Base-by-base conservation (phyloP, 2,113 vertebrate species). In the Chamaetylas fuelleborni region DNA sequence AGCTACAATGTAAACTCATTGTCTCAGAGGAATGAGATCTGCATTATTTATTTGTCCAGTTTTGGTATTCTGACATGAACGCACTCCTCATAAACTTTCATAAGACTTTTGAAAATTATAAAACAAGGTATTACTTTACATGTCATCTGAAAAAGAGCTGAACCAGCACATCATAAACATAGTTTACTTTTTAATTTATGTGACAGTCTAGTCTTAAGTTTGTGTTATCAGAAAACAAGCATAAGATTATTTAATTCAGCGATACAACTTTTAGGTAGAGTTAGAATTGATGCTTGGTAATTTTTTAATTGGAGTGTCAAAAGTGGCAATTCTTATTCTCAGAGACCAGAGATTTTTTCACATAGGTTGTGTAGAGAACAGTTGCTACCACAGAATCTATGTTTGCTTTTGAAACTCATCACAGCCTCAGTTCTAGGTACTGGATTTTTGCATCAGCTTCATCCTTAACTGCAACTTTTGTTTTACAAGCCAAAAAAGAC, bases 281-380 rank as follows among this genome's bases (percentile, higher is more conserved):
- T 2, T 62, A 38, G 34, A 87, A 74, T 14, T 38, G 25, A 14
- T 58, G 28, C 3, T 50, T n/a, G 45, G 20, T 18, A 19, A 23
- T 81, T 73, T 73, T 88, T 89, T 19, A 53, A 72, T 65, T 48
- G 6, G 38, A 47, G 7, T 33, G 18, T 42, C 20, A 69, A 62
- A 93, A 85, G 12, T 38, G 34, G 3, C 19, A 54, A 26, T 40
- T 91, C 24, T 74, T 33, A n/a, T 71, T 87, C 38, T 82, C 25
- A 74, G 33, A 48, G 12, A 9, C 15, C 25, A 51, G 43, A 15
- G 10, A 61, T n/a, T 42, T 78, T 64, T 64, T 17, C 17, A 54
- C 24, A 31, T 3, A 45, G 20, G 19, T 29, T 4, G 12, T 29
- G 9, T 1, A 31, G 3, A 4, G 12, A 48, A 22, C 3, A 81